These are phyloP conservation scores for Orchestia grillus DNA, from an alignment of 1,140 invertebrate genomes.

Conservation along the genomic window DNA sequence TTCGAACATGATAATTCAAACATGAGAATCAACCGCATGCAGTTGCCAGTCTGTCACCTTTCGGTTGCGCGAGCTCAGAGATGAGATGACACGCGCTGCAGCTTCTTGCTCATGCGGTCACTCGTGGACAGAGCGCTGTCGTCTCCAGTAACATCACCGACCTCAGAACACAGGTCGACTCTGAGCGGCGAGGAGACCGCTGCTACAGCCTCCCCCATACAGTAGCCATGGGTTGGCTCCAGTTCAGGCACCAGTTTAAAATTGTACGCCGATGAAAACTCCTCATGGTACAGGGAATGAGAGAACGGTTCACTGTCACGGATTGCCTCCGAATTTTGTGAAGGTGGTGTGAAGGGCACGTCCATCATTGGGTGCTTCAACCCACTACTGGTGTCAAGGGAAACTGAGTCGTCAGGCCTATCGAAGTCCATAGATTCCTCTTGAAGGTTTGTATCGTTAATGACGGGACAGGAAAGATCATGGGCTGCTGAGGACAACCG, in stretches of 20 bases:
- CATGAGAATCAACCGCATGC: neutral
- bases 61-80: neutral
- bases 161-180: neutral
- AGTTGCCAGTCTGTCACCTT: neutral
- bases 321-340: neutral
- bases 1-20: too few relatives aligned
- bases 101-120: constrained; percentile 1
- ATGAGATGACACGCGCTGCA: constrained; percentile 26
- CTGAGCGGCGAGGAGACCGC: neutral
- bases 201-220: neutral
- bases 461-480: neutral
- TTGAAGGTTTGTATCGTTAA: neutral
- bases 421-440: constrained; percentile 7
- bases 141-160: neutral
- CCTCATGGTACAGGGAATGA: constrained; percentile 17
- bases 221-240: neutral
- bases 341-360: neutral
- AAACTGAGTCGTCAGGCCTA: neutral
- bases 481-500: neutral
- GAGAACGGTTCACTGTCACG: constrained; percentile 2
- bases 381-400: neutral
- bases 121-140: neutral
- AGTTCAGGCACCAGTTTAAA: constrained; percentile 24
- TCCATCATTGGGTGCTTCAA: neutral
- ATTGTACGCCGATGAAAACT: neutral